These are phyloP conservation scores for Salticus scenicus DNA, from an alignment of 2,888 invertebrate genomes.

Conservation along the genomic window DNA sequence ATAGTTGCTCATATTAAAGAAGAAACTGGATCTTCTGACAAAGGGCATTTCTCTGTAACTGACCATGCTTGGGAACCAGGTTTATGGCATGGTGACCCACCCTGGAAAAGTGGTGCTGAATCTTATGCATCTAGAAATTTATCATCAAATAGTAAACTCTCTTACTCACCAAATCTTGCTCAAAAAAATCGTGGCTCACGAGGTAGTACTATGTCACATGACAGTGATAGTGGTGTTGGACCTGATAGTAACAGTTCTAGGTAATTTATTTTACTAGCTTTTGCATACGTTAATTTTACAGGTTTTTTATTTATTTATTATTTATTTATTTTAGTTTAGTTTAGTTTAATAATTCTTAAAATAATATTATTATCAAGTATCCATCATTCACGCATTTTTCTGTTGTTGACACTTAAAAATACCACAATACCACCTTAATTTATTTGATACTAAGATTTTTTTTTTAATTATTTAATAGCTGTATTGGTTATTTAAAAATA, in stretches of 20 bases:
- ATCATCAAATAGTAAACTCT: conserved; percentile 40
- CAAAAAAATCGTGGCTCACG: conserved; percentile 73
- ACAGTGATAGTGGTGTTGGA: conserved; percentile 88
- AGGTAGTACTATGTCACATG: conserved; percentile 80
- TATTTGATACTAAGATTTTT: no score
- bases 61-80: conserved; percentile 68
- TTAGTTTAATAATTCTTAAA: no score
- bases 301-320: no score
- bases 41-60: conserved; percentile 61
- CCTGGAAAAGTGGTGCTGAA: conserved; percentile 55
- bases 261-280: conserved; percentile 67
- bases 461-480: no score
- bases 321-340: no score
- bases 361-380: no score
- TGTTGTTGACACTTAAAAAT: no score
- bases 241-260: conserved; percentile 86
- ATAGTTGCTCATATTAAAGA: conserved; percentile 77
- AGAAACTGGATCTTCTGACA: conserved; percentile 76
- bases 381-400: no score
- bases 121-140: conserved; percentile 49
- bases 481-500: no score
- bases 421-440: no score
- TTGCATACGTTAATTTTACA: no score
- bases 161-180: conserved; percentile 58
- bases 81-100: conserved; percentile 70